phyloP scores from a whole-genome alignment of 2,797 vertebrate genomes.

The Heliangelus exortis region DNA sequence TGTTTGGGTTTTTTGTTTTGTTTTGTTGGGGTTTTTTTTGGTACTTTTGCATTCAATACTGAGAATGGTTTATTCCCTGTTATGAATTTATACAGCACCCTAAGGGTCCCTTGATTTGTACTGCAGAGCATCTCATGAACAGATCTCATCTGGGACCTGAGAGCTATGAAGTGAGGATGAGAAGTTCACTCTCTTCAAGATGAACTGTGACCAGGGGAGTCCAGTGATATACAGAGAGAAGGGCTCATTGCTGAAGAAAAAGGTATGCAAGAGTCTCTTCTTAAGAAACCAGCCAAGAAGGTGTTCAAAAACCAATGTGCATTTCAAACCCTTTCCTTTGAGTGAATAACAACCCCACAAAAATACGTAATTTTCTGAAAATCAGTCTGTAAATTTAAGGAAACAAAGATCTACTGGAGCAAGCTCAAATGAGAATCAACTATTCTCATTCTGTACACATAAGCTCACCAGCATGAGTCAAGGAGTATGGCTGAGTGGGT shows the following conservation, averaged over 20 bases:
- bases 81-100: constrained; percentile 32
- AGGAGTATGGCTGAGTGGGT: neutral
- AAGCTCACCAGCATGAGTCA: neutral
- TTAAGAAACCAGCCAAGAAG: neutral
- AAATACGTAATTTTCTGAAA: neutral
- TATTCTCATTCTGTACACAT: neutral
- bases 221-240: constrained; percentile 47
- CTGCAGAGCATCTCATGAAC: constrained; percentile 26
- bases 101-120: constrained; percentile 55
- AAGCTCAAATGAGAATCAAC: neutral
- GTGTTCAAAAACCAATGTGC: neutral
- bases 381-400: neutral
- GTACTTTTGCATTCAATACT: neutral
- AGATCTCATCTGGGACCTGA: constrained; percentile 18
- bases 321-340: neutral
- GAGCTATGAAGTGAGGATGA: constrained; percentile 19
- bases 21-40: neutral
- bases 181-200: constrained; percentile 17
- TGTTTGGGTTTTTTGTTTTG: neutral
- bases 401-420: neutral
- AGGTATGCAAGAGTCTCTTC: neutral
- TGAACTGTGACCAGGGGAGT: constrained; percentile 49
- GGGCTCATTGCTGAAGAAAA: neutral
- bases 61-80: constrained; percentile 51
- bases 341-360: neutral